Conservation (phyloP, 2,113 vertebrate species). For the Eurystomus gularis region DNA sequence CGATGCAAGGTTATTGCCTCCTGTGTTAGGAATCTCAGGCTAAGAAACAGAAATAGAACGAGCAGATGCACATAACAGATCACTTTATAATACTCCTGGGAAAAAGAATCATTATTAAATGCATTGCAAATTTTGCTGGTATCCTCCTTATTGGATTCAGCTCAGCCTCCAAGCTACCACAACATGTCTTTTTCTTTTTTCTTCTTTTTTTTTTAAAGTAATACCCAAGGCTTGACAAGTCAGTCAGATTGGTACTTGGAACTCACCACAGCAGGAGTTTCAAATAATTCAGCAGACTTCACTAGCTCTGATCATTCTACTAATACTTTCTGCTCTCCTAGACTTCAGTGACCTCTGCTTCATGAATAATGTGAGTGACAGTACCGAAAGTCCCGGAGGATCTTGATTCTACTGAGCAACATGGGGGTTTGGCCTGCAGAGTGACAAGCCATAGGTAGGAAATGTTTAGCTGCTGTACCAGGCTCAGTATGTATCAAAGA, state of each 20-base stretch:
- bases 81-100: constrained; percentile 33
- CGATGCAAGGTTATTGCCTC: constrained; percentile 15
- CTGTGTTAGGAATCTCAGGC: constrained; percentile 11
- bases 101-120: not conserved
- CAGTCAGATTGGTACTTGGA: not conserved
- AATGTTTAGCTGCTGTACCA: not conserved
- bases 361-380: not conserved
- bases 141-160: not conserved
- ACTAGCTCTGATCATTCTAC: not conserved
- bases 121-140: not conserved
- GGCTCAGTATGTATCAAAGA: not conserved
- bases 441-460: not conserved
- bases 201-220: not conserved
- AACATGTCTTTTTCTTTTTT: not conserved
- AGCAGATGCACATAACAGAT: constrained; percentile 41
- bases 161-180: not conserved
- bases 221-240: not conserved
- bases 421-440: not conserved
- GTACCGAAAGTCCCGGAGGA: not conserved
- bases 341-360: not conserved
- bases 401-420: not conserved
- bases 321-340: not conserved
- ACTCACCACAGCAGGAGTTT: not conserved
- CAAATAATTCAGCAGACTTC: not conserved
- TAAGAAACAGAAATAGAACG: constrained; percentile 47